phyloP scores from a whole-genome alignment of 1,140 invertebrate species.

The Ptiloglossa arizonensis region DNA sequence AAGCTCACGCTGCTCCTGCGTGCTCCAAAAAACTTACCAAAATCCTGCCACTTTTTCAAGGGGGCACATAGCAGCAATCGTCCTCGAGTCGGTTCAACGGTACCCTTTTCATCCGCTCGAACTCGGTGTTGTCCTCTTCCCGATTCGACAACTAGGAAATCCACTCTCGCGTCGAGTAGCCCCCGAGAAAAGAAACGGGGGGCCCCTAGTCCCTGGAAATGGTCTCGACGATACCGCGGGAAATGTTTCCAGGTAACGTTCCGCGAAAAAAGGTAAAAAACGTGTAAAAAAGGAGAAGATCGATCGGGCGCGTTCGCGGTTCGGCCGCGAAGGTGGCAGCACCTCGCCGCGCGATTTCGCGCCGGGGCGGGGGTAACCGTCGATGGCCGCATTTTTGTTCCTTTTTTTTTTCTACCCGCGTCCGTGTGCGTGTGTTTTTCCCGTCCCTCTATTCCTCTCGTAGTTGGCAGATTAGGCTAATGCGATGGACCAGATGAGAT shows the following conservation, averaged over 20 bases:
- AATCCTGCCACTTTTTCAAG: too few relatives aligned
- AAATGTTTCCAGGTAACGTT: slow-evolving; percentile 12
- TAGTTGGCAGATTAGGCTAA: slow-evolving; percentile 79
- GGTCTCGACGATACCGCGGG: background rate
- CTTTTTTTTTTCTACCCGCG: slow-evolving; percentile 14
- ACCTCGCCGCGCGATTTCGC: slow-evolving; percentile 76
- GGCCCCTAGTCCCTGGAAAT: too few relatives aligned
- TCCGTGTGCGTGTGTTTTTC: slow-evolving; percentile 4
- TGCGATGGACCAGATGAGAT: slow-evolving; percentile 80
- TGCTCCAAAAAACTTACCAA: too few relatives aligned
- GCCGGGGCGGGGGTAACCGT: slow-evolving; percentile 69
- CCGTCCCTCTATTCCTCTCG: slow-evolving; percentile 53
- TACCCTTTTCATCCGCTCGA: background rate
- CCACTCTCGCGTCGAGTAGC: background rate
- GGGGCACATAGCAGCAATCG: background rate
- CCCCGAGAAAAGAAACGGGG: background rate
- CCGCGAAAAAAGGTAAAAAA: slow-evolving; percentile 3
- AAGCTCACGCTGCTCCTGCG: too few relatives aligned
- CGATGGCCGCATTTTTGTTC: slow-evolving; percentile 79
- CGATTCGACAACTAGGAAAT: too few relatives aligned
- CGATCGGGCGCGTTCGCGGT: slow-evolving; percentile 74
- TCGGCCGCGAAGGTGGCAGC: slow-evolving; percentile 75
- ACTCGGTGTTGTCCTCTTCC: too few relatives aligned
- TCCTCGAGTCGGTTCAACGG: background rate
- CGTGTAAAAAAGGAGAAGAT: slow-evolving; percentile 62